These are phyloP conservation scores for Sorex maritimensis DNA, from an alignment of 2,797 vertebrate genomes.

Conservation along the genomic window DNA sequence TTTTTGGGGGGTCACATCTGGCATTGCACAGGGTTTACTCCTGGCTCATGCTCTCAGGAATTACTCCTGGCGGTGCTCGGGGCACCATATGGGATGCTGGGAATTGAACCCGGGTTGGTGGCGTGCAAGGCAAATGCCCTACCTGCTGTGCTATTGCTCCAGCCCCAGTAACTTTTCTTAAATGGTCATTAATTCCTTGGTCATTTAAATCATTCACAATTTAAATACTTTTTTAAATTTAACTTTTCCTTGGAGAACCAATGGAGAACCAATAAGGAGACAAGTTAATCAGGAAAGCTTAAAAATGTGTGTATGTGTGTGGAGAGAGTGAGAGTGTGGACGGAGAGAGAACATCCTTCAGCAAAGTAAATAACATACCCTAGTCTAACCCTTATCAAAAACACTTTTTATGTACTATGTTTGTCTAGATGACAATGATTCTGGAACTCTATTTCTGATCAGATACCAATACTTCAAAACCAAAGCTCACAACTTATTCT, in stretches of 20 bases:
- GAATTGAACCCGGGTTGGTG: too few relatives aligned
- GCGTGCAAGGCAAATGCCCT: too few relatives aligned
- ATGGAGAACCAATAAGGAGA: too few relatives aligned
- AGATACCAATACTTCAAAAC: not conserved
- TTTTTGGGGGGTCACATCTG: not conserved
- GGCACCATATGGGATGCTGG: too few relatives aligned
- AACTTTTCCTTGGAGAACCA: not conserved
- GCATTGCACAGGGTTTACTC: too few relatives aligned
- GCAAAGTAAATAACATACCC: conserved; percentile 46
- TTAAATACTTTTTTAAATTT: conserved; percentile 19
- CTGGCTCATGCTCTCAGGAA: too few relatives aligned
- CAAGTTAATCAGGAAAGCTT: not conserved
- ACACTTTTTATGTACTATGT: not conserved
- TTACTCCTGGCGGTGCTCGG: too few relatives aligned
- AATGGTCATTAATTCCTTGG: conserved; percentile 51
- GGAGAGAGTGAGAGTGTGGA: too few relatives aligned
- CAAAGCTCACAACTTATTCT: not conserved
- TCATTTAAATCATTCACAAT: conserved; percentile 21
- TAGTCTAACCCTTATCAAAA: conserved; percentile 38
- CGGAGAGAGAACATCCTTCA: not conserved
- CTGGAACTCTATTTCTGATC: conserved; percentile 21
- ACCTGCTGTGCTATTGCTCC: too few relatives aligned
- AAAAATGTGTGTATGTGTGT: too few relatives aligned
- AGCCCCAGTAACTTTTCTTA: conserved; percentile 26
- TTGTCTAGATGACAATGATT: conserved; percentile 25